Conservation (phyloP, 2,797 vertebrate species). For the Alcedo quadribrachys region DNA sequence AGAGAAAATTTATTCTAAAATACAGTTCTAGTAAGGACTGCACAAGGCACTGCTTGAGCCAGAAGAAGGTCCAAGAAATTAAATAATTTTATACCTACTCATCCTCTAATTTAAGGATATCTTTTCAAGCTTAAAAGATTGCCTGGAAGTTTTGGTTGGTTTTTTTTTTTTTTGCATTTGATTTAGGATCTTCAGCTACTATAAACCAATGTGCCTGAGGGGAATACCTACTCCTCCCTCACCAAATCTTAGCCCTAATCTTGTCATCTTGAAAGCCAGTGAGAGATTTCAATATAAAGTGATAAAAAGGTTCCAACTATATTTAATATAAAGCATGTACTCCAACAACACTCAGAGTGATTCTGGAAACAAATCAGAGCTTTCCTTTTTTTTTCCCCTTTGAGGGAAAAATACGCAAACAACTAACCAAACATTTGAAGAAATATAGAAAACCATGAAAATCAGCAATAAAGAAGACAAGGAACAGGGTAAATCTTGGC, state of each 20-base stretch:
- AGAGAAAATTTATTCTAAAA: background rate
- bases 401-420: background rate
- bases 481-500: background rate
- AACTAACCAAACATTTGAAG: background rate
- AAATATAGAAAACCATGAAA: background rate
- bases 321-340: background rate
- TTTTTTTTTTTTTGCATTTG: background rate
- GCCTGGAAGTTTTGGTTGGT: background rate
- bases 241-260: background rate
- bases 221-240: accelerated
- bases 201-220: background rate
- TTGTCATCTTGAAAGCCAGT: background rate
- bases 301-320: background rate
- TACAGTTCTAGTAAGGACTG: background rate
- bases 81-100: background rate
- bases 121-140: background rate
- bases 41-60: background rate
- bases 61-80: background rate
- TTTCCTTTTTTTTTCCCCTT: background rate
- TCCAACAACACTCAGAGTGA: background rate
- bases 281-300: background rate
- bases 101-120: background rate
- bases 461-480: background rate
- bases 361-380: background rate
- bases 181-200: background rate